phyloP scores from a whole-genome alignment of 2,888 invertebrate genomes.

The Dryadula phaetusa region DNA sequence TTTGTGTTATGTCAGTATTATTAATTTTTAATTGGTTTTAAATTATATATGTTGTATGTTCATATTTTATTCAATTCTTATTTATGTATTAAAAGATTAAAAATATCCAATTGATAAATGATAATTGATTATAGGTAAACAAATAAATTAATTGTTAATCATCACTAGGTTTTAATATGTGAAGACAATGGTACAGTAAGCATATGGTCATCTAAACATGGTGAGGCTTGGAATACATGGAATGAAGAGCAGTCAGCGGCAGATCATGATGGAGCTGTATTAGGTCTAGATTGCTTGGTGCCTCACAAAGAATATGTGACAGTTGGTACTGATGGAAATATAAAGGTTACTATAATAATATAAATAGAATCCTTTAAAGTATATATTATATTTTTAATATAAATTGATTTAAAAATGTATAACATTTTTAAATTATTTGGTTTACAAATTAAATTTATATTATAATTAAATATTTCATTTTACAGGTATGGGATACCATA shows the following conservation, averaged over 20 bases:
- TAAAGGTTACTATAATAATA: constrained; percentile 59
- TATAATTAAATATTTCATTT: not conserved
- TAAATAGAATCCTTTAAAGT: no score
- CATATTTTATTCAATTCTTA: no score
- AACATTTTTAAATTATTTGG: not conserved
- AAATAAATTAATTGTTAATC: not conserved
- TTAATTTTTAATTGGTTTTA: no score
- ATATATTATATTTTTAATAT: no score
- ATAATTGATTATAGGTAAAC: no score
- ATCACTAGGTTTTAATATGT: constrained; percentile 74
- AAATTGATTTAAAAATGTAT: no score
- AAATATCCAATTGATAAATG: no score
- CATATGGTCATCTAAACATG: constrained; percentile 63
- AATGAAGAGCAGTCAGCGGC: constrained; percentile 62
- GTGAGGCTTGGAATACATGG: constrained; percentile 69
- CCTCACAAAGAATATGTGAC: constrained; percentile 69
- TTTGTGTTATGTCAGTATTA: no score
- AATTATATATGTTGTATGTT: no score
- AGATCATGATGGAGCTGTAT: constrained; percentile 73
- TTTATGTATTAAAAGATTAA: no score
- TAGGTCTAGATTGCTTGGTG: constrained; percentile 68
- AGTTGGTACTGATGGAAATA: constrained; percentile 75
- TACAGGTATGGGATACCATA: constrained; percentile 79
- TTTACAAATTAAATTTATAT: not conserved
- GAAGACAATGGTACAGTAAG: constrained; percentile 76